Evolutionary conservation across 1,140 invertebrate genomes (phyloP), one percentile per base, ranked within the genome.

Genomic region (Drosophila busckii): DNA sequence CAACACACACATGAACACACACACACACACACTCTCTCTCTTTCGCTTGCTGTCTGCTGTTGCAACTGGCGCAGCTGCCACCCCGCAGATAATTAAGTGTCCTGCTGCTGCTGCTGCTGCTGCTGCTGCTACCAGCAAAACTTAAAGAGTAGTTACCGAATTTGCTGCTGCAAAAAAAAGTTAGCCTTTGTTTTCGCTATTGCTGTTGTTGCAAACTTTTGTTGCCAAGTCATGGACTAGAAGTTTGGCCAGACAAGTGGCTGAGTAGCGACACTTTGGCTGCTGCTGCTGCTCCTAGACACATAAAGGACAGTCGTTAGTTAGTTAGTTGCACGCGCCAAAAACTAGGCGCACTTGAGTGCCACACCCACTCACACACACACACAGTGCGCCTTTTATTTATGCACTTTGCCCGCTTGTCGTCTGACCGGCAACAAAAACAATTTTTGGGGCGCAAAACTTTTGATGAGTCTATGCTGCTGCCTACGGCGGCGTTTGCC

Each of bases 331-430:
- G 38, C 25, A 22, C 35, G 44, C 44, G 59, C 59, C 59, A 31
- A 62, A 62, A 62, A 62, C 44, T 62, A 62, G 59, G 58, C 58
- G 55, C 31, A 35, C 41, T 38, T 32, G 16, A 38, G 20, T 37
- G 48, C 13, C 48, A 61, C 10, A 16, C 34, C 20, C 10, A 15
- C n/a, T 13, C 31, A 15, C 44, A 9, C 4, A 22, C 7, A 2
- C 23, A 1, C 13, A 31, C 10, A 49, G 53, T 62, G 53, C 12
- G n/a, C n/a, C n/a, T 41, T 45, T 65, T 65, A 63, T 67, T 62
- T 63, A 66, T 62, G 49, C 63, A 67, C 40, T 67, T 58, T 67
- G 45, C 29, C 34, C n/a, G 8, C n/a, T 20, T 9, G 15, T 17
- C 9, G 4, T 17, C 20, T 19, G 15, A n/a, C n/a, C n/a, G n/a